These are phyloP conservation scores for Drosophila colorata DNA, from an alignment of 2,888 invertebrate genomes.

Conservation along the genomic window DNA sequence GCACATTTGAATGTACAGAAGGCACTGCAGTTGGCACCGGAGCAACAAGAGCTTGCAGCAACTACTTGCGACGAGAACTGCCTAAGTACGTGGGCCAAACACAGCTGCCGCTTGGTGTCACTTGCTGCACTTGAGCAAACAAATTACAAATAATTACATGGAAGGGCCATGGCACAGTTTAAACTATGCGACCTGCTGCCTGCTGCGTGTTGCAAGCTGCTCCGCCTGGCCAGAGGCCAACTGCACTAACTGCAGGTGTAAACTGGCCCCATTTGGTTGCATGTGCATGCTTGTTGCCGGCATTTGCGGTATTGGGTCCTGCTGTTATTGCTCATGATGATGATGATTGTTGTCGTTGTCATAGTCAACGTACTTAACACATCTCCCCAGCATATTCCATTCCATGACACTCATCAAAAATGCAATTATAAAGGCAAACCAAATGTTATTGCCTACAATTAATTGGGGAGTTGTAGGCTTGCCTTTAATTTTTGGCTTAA, in stretches of 20 bases:
- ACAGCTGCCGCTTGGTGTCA: conserved; percentile 28
- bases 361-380: conserved; percentile 48
- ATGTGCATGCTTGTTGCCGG: conserved; percentile 51
- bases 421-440: conserved; percentile 63
- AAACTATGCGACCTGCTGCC: conserved; percentile 15
- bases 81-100: conserved; percentile 14
- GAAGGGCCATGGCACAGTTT: conserved; percentile 43
- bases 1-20: conserved; percentile 50
- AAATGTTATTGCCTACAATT: conserved; percentile 36
- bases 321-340: conserved; percentile 8
- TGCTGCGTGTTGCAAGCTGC: conserved; percentile 6
- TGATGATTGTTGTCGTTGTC: conserved; percentile 47
- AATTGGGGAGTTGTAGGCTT: conserved; percentile 2
- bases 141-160: conserved; percentile 76
- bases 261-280: conserved; percentile 59
- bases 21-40: conserved; percentile 23
- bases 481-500: neutral
- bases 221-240: conserved; percentile 32
- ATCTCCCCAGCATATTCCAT: conserved; percentile 19
- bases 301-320: conserved; percentile 33
- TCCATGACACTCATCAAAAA: conserved; percentile 62
- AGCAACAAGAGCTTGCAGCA: conserved; percentile 11
- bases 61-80: conserved; percentile 12
- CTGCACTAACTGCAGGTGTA: conserved; percentile 56
- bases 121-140: conserved; percentile 70